phyloP scores from a whole-genome alignment of 1,140 invertebrate genomes.

The Nylanderia fulva region DNA sequence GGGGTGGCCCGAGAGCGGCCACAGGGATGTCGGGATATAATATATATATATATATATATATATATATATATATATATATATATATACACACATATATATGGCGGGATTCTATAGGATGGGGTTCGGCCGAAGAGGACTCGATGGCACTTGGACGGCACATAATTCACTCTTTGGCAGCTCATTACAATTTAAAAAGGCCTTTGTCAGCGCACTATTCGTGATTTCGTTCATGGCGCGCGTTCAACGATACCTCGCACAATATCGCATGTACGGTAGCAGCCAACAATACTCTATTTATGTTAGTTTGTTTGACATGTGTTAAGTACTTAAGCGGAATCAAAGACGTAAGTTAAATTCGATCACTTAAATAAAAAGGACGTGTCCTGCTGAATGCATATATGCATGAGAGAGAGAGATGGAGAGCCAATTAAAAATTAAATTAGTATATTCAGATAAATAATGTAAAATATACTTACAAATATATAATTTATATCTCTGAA shows the following conservation, averaged over 20 bases:
- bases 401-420: too few species aligned
- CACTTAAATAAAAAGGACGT: too few species aligned
- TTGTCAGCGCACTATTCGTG: conserved; percentile 77
- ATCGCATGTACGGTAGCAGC: conserved; percentile 10
- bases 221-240: conserved; percentile 67
- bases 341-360: neutral
- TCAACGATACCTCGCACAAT: conserved; percentile 32
- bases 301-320: neutral
- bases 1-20: conserved; percentile 79
- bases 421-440: neutral
- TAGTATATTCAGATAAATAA: neutral
- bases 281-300: neutral
- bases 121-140: conserved; percentile 72
- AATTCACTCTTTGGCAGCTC: conserved; percentile 86
- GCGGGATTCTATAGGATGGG: conserved; percentile 73
- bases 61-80: conserved; percentile 38
- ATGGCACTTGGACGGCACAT: conserved; percentile 84
- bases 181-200: conserved; percentile 86
- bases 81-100: conserved; percentile 52
- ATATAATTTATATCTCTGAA: too few species aligned
- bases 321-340: neutral
- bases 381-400: neutral
- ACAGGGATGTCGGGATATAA: conserved; percentile 73
- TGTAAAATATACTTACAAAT: conserved; percentile 3
- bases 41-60: conserved; percentile 46